These are phyloP conservation scores for Dendrolimus punctatus DNA, from an alignment of 1,140 invertebrate species.

Conservation along the genomic window DNA sequence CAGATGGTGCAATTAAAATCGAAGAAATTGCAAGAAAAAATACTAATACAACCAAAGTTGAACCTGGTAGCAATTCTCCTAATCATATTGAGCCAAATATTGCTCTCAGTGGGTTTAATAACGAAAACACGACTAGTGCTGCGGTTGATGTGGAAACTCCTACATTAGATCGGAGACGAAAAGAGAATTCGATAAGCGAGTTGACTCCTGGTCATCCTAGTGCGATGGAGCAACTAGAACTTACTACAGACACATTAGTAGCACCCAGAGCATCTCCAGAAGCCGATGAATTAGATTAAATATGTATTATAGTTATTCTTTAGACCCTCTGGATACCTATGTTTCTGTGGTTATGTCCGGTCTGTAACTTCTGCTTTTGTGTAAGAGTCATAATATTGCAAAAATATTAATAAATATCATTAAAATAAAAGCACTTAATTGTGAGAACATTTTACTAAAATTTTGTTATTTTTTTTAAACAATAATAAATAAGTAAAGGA, in stretches of 20 bases:
- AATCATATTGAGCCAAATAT: conserved; percentile 14
- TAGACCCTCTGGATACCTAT: conserved; percentile 8
- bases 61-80: conserved; percentile 26
- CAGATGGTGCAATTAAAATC: conserved; percentile 38
- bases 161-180: conserved; percentile 54
- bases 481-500: too few species aligned
- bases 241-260: conserved; percentile 12
- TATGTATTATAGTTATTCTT: conserved; percentile 15
- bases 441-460: too few species aligned
- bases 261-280: conserved; percentile 40
- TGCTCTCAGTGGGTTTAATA: conserved; percentile 20
- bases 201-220: conserved; percentile 23
- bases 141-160: conserved; percentile 24
- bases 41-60: conserved; percentile 22
- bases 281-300: conserved; percentile 47
- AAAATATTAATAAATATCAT: too few species aligned
- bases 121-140: conserved; percentile 14
- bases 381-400: conserved; percentile 4
- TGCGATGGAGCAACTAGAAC: conserved; percentile 1
- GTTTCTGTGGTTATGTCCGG: conserved; percentile 18
- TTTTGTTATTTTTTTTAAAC: too few species aligned
- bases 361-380: conserved; percentile 17
- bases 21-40: conserved; percentile 48
- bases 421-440: too few species aligned
- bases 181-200: conserved; percentile 7